A percentile compares a stretch with the other conserved stretches of the same genome.
These are phyloP conservation scores for Rattus rattus DNA, from an alignment of 2,113 vertebrate genomes.

Conservation along the genomic window DNA sequence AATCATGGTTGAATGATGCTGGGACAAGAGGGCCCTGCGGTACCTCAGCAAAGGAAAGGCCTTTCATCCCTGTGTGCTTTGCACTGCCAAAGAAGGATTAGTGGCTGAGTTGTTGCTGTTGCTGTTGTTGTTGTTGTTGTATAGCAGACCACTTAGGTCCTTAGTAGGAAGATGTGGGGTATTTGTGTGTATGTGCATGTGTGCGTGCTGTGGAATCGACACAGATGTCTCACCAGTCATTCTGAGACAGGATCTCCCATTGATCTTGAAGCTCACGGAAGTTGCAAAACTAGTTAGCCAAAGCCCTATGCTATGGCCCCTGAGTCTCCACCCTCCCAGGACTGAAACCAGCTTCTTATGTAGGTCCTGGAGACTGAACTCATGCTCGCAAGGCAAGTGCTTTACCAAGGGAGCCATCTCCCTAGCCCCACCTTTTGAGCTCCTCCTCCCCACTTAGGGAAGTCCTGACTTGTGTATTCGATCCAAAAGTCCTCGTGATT, in stretches of 20 bases:
- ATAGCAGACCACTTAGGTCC: background rate
- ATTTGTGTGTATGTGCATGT: background rate
- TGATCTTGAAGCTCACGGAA: background rate
- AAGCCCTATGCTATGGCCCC: background rate
- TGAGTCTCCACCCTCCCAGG: background rate
- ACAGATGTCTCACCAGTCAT: background rate
- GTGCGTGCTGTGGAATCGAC: background rate
- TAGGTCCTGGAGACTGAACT: background rate
- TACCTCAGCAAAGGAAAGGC: background rate
- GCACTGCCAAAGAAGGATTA: background rate
- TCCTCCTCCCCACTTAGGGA: background rate
- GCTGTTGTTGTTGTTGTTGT: background rate
- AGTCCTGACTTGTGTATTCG: background rate
- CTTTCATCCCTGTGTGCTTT: background rate
- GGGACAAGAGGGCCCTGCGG: background rate
- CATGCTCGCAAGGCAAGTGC: background rate
- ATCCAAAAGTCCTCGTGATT: background rate
- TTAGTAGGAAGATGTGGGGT: background rate
- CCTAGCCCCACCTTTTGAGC: background rate
- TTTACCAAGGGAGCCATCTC: background rate
- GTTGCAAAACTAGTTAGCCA: background rate
- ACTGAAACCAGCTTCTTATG: too few relatives aligned
- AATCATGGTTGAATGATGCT: background rate
- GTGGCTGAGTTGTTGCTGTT: background rate
- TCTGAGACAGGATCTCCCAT: background rate